Percentiles rank a stretch among this genome's conserved stretches.
These are phyloP conservation scores for Darevskia nairensis DNA, from an alignment of 2,797 vertebrate species.

Conservation along the genomic window DNA sequence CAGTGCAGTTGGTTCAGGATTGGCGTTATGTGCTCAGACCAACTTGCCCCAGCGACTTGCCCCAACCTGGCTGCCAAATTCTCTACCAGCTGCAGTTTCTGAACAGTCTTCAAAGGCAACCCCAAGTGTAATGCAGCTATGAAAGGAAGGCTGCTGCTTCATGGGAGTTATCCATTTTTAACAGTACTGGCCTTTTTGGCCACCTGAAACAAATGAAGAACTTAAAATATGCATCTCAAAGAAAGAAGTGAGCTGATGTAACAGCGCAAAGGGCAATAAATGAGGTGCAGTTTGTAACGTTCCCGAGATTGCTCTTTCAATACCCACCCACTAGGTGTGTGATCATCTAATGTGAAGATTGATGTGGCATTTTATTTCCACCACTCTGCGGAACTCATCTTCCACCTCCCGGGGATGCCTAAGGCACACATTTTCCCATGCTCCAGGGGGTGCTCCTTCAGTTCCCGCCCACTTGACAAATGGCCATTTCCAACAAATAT, in stretches of 20 bases:
- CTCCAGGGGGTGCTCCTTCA: neutral
- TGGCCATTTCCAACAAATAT: neutral
- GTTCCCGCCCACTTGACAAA: neutral
- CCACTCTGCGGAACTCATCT: neutral
- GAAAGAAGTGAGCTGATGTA: neutral
- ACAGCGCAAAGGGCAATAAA: neutral
- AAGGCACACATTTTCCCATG: neutral
- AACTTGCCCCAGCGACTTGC: too few species aligned
- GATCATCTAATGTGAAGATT: neutral
- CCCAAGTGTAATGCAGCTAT: too few species aligned
- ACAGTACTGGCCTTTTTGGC: neutral
- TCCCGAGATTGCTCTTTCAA: neutral
- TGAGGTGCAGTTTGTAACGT: neutral
- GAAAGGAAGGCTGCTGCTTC: neutral
- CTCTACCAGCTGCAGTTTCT: too few species aligned
- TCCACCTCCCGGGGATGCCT: neutral
- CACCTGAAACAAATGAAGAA: neutral
- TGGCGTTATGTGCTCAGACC: too few species aligned
- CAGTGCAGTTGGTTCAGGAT: too few species aligned
- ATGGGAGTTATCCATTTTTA: neutral
- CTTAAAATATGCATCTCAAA: neutral
- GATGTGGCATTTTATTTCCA: neutral
- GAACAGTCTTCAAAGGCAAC: too few species aligned
- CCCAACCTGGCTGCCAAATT: too few species aligned
- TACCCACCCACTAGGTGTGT: neutral